phyloP scores from a whole-genome alignment of 2,113 vertebrate genomes.

The Tylochromis polylepis region DNA sequence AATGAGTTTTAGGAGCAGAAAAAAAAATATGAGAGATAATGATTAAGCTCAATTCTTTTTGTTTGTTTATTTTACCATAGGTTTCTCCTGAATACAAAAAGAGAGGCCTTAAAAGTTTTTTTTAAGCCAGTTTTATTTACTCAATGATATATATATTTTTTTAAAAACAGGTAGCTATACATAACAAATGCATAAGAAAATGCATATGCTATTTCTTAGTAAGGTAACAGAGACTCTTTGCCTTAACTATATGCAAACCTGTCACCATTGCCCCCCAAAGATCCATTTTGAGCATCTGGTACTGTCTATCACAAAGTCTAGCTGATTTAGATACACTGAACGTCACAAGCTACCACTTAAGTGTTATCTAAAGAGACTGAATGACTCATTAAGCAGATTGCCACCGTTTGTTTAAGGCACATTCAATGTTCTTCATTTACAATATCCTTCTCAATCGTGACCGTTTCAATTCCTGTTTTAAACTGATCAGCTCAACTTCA shows the following conservation, averaged over 20 bases:
- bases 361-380: neutral
- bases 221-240: neutral
- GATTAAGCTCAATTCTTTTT: neutral
- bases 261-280: neutral
- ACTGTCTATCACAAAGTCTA: neutral
- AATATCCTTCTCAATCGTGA: neutral
- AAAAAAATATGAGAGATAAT: neutral
- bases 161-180: neutral
- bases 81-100: neutral
- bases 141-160: too few relatives aligned
- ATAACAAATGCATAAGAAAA: neutral
- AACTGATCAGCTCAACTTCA: neutral
- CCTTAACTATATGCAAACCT: neutral
- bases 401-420: neutral
- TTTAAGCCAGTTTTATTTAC: neutral
- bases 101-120: neutral
- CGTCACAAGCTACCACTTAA: neutral
- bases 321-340: neutral
- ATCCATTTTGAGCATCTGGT: neutral
- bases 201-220: accelerated
- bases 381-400: neutral
- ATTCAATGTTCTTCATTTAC: neutral
- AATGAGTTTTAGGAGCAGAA: neutral
- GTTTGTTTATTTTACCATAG: neutral
- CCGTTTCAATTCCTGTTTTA: neutral